Conservation (phyloP, 2,888 invertebrate species). For the Pristionchus maxplancki region DNA sequence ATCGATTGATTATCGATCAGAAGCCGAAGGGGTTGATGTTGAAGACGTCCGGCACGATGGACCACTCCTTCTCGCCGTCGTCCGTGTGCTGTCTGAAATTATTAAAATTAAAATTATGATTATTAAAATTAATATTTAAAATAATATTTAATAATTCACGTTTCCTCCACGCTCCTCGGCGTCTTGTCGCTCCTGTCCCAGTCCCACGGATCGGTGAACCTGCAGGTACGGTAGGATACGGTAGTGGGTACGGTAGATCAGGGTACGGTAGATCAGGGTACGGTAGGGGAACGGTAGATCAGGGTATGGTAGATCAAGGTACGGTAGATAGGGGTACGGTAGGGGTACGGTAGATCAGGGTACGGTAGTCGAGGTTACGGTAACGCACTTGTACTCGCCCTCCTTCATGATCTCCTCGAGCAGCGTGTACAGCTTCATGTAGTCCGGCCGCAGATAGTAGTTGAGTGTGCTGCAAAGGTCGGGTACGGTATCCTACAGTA, state of each 20-base stretch:
- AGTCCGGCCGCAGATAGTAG: slow-evolving; percentile 42
- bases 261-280: neutral
- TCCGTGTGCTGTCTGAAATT: neutral
- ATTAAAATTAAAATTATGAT: neutral
- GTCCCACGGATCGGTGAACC: slow-evolving; percentile 38
- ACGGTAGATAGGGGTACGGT: neutral
- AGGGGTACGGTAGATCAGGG: no score
- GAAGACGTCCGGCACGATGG: neutral
- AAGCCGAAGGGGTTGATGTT: neutral
- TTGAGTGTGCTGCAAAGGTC: neutral
- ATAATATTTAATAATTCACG: neutral
- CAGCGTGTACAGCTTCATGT: neutral
- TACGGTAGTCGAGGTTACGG: neutral
- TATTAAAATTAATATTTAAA: neutral
- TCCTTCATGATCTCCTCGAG: slow-evolving; percentile 38
- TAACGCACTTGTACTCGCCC: slow-evolving; percentile 23
- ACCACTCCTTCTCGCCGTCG: slow-evolving; percentile 3
- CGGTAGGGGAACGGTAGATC: no score
- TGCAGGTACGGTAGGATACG: neutral
- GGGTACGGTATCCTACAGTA: neutral
- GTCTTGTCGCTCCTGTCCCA: slow-evolving; percentile 18
- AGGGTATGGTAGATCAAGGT: neutral
- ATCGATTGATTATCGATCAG: neutral
- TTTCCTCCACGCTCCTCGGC: neutral
- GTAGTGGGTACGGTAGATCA: neutral